Percentiles rank a stretch among this genome's conserved stretches.
Conservation (phyloP, 2,888 invertebrate genomes). For the Lottia scabra region DNA sequence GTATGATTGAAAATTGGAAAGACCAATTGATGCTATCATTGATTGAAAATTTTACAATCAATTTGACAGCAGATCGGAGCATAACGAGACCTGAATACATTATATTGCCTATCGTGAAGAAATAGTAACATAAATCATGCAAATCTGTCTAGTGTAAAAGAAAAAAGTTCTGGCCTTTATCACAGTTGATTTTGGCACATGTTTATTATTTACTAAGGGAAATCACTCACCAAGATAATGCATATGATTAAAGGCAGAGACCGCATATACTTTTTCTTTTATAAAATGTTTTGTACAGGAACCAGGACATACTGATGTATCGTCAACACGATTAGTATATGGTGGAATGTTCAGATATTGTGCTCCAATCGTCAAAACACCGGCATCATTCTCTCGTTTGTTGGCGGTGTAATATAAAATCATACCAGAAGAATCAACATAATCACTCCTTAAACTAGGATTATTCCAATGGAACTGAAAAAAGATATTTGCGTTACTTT, state of each 20-base stretch:
- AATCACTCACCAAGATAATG: conserved; percentile 42
- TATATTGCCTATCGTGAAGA: no score
- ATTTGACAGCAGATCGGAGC: no score
- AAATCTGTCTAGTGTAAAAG: no score
- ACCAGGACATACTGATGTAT: conserved; percentile 17
- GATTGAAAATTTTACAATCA: no score
- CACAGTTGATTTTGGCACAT: no score
- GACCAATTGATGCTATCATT: no score
- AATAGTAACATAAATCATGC: no score
- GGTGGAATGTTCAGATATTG: conserved; percentile 40
- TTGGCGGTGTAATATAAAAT: conserved; percentile 41
- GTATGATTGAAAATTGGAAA: no score
- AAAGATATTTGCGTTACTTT: background rate
- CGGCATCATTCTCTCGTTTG: conserved; percentile 39
- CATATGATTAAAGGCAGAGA: conserved; percentile 44
- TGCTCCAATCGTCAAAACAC: conserved; percentile 39
- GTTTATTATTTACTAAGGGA: no score
- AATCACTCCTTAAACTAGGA: conserved; percentile 28
- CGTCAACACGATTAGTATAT: conserved; percentile 14
- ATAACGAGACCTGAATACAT: no score
- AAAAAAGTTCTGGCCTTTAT: no score
- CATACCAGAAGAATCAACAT: conserved; percentile 46
- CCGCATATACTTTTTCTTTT: conserved; percentile 27
- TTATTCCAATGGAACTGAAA: conserved; percentile 54
- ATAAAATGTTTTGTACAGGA: conserved; percentile 25